Evolutionary conservation across 2,113 vertebrate genomes (phyloP).

Genomic region (Nothobranchius kuhntae): DNA sequence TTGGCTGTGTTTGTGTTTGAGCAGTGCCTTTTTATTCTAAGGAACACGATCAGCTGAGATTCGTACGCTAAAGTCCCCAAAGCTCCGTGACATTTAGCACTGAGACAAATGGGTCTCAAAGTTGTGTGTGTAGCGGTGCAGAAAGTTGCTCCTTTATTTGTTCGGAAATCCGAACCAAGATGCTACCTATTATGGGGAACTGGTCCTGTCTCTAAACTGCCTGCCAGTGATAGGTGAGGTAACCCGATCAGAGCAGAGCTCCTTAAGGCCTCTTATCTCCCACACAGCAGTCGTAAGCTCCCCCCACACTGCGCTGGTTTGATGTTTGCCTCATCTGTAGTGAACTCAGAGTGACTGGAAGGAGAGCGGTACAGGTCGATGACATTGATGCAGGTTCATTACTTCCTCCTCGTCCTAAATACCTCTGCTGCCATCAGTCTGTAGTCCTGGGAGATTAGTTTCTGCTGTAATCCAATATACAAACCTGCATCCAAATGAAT

Average conservation of each 20-base stretch:
- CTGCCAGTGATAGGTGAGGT: constrained; percentile 66
- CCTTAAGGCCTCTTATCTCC: constrained; percentile 71
- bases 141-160: constrained; percentile 30
- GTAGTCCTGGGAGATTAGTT: constrained; percentile 31
- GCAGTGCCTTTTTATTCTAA: not conserved
- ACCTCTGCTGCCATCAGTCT: constrained; percentile 30
- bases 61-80: constrained; percentile 5
- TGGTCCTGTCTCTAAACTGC: constrained; percentile 43
- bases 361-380: constrained; percentile 49
- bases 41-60: constrained; percentile 3
- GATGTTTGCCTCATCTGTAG: constrained; percentile 39
- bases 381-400: constrained; percentile 36
- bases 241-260: constrained; percentile 66
- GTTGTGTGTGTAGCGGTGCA: constrained; percentile 4
- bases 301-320: constrained; percentile 41
- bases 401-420: constrained; percentile 40
- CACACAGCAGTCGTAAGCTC: constrained; percentile 55
- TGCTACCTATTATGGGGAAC: constrained; percentile 50
- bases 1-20: constrained; percentile 20
- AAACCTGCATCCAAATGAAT: not conserved
- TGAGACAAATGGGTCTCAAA: constrained; percentile 44
- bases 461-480: constrained; percentile 10
- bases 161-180: constrained; percentile 6
- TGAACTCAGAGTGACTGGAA: constrained; percentile 36
- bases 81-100: constrained; percentile 3